A percentile compares a stretch with the other conserved stretches of the same genome.
phyloP scores from a whole-genome alignment of 2,113 vertebrate genomes.

The Phalacrocorax aristotelis region DNA sequence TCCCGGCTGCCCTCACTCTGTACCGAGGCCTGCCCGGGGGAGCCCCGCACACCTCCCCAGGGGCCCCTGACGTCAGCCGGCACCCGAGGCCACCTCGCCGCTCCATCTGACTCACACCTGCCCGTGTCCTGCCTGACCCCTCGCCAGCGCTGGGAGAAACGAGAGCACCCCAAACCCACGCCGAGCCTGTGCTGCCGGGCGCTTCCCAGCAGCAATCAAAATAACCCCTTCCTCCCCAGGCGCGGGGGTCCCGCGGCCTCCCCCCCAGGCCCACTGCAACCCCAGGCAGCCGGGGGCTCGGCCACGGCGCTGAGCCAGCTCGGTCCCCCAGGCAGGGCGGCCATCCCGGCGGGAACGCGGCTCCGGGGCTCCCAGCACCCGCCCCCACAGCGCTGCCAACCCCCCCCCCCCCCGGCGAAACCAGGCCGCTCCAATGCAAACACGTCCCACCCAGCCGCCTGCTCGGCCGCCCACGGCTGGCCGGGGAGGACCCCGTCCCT shows the following conservation, averaged over 20 bases:
- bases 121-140: conserved; percentile 28
- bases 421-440: too few species aligned
- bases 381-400: not conserved
- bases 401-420: conserved; percentile 3
- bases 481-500: too few species aligned
- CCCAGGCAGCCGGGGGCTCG: rapidly evolving
- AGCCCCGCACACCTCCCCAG: not conserved
- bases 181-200: not conserved
- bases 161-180: not conserved
- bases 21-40: not conserved
- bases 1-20: rapidly evolving
- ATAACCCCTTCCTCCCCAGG: not conserved
- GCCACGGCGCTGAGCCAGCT: not conserved
- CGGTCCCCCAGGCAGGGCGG: not conserved
- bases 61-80: conserved; percentile 48
- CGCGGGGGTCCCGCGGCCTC: rapidly evolving
- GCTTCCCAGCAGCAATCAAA: not conserved
- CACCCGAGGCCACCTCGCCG: not conserved
- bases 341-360: not conserved
- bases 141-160: not conserved
- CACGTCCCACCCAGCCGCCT: too few species aligned
- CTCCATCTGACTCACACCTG: conserved; percentile 41
- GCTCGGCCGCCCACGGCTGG: too few species aligned
- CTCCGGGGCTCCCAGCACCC: not conserved
- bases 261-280: too few species aligned